These are phyloP conservation scores for Drosophila arizonae DNA, from an alignment of 1,140 invertebrate genomes.

Conservation along the genomic window DNA sequence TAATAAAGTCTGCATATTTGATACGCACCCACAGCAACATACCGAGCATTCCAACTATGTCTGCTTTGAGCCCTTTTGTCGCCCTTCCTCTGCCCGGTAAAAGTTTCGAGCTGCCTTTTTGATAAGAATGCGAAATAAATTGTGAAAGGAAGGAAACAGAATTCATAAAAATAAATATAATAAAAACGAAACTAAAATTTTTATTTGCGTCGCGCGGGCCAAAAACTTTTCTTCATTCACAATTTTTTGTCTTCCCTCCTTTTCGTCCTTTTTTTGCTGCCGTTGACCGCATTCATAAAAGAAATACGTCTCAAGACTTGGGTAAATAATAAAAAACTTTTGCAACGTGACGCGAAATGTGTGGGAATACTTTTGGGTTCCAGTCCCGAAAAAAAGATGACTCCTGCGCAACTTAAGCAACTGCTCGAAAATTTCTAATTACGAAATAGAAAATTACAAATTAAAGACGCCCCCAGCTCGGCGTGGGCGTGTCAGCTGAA, in stretches of 20 bases:
- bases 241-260: not conserved
- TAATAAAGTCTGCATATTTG: conserved; percentile 63
- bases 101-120: conserved; percentile 44
- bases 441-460: conserved; percentile 42
- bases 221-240: conserved; percentile 31
- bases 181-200: conserved; percentile 63
- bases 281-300: conserved; percentile 35
- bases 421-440: conserved; percentile 50
- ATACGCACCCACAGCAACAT: conserved; percentile 39
- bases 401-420: not conserved
- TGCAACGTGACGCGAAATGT: conserved; percentile 24
- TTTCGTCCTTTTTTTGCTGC: not conserved
- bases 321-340: conserved; percentile 58
- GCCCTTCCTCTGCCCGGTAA: conserved; percentile 15
- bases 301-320: conserved; percentile 48
- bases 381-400: not conserved
- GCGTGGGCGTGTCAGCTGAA: conserved; percentile 26
- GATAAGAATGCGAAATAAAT: conserved; percentile 71
- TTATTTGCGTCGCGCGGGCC: conserved; percentile 36
- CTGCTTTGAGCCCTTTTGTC: conserved; percentile 38
- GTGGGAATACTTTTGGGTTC: conserved; percentile 14
- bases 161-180: conserved; percentile 66
- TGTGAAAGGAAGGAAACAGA: conserved; percentile 53
- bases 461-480: conserved; percentile 21
- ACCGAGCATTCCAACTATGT: conserved; percentile 56